Evolutionary conservation across 2,113 vertebrate species (phyloP).

Genomic region (Ifrita kowaldi): DNA sequence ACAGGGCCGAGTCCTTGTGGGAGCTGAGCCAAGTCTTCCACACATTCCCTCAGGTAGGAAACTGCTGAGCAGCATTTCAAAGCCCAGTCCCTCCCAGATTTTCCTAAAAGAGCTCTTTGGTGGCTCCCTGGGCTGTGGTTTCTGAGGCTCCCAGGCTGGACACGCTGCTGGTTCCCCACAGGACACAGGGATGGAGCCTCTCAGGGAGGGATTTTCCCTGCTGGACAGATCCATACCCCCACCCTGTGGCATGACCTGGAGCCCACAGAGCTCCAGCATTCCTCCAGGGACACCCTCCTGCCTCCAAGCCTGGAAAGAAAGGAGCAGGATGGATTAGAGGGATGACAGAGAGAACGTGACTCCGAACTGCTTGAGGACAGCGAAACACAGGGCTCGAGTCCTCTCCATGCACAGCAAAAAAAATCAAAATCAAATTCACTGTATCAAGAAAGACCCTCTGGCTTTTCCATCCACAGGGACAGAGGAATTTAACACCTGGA

Average conservation of each 20-base stretch:
- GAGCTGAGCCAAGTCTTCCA: neutral
- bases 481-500: neutral
- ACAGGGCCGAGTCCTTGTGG: conserved; percentile 7
- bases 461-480: neutral
- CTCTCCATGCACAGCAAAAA: neutral
- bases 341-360: neutral
- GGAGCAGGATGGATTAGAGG: neutral
- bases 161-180: neutral
- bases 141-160: neutral
- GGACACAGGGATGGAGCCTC: neutral
- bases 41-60: conserved; percentile 54
- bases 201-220: neutral
- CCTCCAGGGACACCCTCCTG: conserved; percentile 28
- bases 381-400: neutral
- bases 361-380: neutral
- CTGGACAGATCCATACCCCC: conserved; percentile 76
- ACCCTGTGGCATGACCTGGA: conserved; percentile 76
- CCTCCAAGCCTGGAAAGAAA: neutral
- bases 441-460: neutral
- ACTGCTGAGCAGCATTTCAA: conserved; percentile 24
- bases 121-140: conserved; percentile 51
- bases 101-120: conserved; percentile 57
- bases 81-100: conserved; percentile 1
- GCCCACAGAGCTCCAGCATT: neutral
- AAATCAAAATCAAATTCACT: neutral